phyloP scores from a whole-genome alignment of 2,888 invertebrate genomes.

The Atethmia centrago region DNA sequence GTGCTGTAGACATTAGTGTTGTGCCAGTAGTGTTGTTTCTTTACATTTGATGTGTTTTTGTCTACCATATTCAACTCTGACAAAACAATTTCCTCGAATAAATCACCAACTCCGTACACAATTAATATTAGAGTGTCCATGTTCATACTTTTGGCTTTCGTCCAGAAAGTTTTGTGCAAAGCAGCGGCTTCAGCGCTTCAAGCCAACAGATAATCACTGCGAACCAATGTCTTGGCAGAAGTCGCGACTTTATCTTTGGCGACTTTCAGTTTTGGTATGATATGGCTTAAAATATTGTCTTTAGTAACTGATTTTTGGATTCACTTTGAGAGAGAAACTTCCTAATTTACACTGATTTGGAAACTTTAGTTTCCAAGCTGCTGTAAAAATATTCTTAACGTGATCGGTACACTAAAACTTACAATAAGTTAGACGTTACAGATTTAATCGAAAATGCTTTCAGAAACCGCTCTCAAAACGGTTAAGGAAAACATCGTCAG shows the following conservation, averaged over 20 bases:
- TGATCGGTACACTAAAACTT: background rate
- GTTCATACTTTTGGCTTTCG: conserved; percentile 51
- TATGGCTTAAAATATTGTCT: conserved; percentile 46
- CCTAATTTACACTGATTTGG: conserved; percentile 45
- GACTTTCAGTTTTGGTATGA: conserved; percentile 58
- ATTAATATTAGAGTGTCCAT: conserved; percentile 56
- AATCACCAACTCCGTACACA: conserved; percentile 50
- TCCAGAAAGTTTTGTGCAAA: conserved; percentile 52
- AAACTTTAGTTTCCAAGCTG: conserved; percentile 16
- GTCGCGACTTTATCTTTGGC: conserved; percentile 55
- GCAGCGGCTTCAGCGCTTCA: conserved; percentile 44
- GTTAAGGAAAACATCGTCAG: no score
- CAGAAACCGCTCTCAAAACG: no score
- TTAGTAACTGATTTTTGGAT: conserved; percentile 47
- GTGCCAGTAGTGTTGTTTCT: background rate
- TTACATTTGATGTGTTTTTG: background rate
- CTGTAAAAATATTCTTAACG: background rate
- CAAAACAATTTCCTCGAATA: conserved; percentile 33
- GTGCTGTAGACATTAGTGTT: background rate
- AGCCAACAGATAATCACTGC: conserved; percentile 64
- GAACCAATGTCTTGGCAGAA: conserved; percentile 62
- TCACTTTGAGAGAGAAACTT: conserved; percentile 40
- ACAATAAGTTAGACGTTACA: background rate
- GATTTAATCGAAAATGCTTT: background rate
- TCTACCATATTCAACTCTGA: background rate